Evolutionary conservation across 2,797 vertebrate genomes (phyloP), one percentile per base, ranked within the genome.

Genomic region (Gymnopithys bicolor): DNA sequence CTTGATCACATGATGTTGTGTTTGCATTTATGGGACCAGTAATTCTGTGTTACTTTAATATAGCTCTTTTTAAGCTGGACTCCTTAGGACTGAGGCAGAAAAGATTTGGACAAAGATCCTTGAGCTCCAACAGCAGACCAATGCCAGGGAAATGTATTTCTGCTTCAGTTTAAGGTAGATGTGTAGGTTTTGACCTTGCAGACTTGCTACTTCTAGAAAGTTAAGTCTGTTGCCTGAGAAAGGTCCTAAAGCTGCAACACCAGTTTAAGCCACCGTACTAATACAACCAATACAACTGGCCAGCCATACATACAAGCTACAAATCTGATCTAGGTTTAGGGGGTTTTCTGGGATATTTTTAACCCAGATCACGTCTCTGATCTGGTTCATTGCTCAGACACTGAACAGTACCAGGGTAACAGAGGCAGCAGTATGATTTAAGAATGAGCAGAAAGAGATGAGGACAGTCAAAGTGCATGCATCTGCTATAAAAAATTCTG

Each of bases 401-500:
- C 39, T 30, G 39, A 91, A 60, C 32, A 49, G 17, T 35, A 43
- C 45, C 49, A 64, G 56, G 28, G 33, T 64, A 89, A 84, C 78
- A 60, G 19, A 56, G 64, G 66, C 68, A 94, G 55, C 41, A 60
- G n/a, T 28, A 53, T 53, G 60, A 89, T 23, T 85, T 53, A 83
- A 67, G 84, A 79, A 82, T 41, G 56, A 91, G 53, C 45, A 80
- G 64, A 32, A 33, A 80, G 75, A 82, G 55, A 63, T 56, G 81
- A 93, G 74, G 37, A 76, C 63, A 84, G 68, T 74, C 63, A 32
- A 94, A 90, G 78, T 45, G 30, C 15, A 73, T 0, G 0, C 49
- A 83, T 87, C 68, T 84, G 89, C 78, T 76, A 19, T 45, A 55
- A 91, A 92, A 94, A 67, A 33, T 11, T 9, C 32, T 96, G 78